Percentiles rank a stretch among this genome's conserved stretches.
Conservation (phyloP, 2,888 invertebrate species). For the Eilema griseolum region DNA sequence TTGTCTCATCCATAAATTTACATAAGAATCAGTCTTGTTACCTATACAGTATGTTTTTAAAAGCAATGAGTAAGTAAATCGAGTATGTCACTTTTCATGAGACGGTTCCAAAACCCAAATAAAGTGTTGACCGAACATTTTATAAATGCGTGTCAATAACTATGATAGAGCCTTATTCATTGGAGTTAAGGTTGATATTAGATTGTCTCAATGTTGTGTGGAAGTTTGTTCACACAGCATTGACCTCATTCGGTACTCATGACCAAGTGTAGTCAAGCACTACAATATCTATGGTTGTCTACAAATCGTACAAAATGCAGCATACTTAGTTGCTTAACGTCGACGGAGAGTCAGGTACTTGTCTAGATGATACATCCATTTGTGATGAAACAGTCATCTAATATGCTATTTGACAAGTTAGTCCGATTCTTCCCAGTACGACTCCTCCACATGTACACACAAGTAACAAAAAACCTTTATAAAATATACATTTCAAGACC, state of each 20-base stretch:
- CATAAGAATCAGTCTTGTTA: not conserved
- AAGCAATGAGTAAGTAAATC: no score
- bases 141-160: not conserved
- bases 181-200: constrained; percentile 1
- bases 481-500: constrained; percentile 16
- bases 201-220: not conserved
- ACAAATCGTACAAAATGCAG: no score
- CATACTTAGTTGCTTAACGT: no score
- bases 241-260: constrained; percentile 22
- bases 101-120: not conserved
- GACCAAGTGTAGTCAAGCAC: constrained; percentile 6
- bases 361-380: not conserved
- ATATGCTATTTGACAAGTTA: no score
- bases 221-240: constrained; percentile 17
- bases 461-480: not conserved
- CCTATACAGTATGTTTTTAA: not conserved
- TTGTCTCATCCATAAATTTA: not conserved
- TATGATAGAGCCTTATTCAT: not conserved
- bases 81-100: no score
- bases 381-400: not conserved
- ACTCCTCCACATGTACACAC: not conserved
- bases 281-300: no score
- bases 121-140: not conserved
- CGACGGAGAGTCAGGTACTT: no score
- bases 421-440: no score